Percentiles rank a stretch among this genome's conserved stretches.
phyloP scores from a whole-genome alignment of 2,888 invertebrate species.

The Sesia apiformis region DNA sequence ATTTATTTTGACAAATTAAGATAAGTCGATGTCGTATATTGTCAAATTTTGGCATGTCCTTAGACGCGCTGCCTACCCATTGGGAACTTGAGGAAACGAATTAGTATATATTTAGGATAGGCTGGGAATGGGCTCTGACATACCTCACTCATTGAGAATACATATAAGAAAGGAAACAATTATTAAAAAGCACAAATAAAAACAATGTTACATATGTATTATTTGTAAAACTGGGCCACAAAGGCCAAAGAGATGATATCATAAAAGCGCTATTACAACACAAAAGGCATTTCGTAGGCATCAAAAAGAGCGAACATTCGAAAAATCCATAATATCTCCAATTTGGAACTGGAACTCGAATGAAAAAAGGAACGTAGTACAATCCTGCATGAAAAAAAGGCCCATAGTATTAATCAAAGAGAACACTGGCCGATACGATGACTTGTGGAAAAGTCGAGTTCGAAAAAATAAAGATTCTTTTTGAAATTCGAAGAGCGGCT shows the following conservation, averaged over 20 bases:
- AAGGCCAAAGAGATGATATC: conserved; percentile 10
- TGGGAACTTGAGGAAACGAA: too few species aligned
- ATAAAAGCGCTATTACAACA: conserved; percentile 5
- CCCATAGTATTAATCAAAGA: conserved; percentile 57
- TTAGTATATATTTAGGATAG: too few species aligned
- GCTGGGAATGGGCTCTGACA: too few species aligned
- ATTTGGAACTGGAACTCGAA: conserved; percentile 7
- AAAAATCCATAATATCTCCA: conserved; percentile 17
- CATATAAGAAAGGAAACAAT: too few species aligned
- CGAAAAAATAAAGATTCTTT: conserved; percentile 36
- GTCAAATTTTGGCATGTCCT: too few species aligned
- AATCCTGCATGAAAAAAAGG: conserved; percentile 16
- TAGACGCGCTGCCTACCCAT: too few species aligned
- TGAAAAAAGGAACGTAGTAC: conserved; percentile 12
- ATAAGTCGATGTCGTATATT: too few species aligned
- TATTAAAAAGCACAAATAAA: neutral
- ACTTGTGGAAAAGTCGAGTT: conserved; percentile 50
- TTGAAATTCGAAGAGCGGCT: conserved; percentile 45
- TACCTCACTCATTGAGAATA: too few species aligned
- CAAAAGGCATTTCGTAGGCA: neutral
- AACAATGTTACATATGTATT: conserved; percentile 1
- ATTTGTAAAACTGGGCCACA: conserved; percentile 1
- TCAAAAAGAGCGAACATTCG: conserved; percentile 5
- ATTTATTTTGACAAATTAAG: too few species aligned
- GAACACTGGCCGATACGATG: conserved; percentile 51